phyloP scores from a whole-genome alignment of 1,140 invertebrate genomes.

The Papilio polytes region DNA sequence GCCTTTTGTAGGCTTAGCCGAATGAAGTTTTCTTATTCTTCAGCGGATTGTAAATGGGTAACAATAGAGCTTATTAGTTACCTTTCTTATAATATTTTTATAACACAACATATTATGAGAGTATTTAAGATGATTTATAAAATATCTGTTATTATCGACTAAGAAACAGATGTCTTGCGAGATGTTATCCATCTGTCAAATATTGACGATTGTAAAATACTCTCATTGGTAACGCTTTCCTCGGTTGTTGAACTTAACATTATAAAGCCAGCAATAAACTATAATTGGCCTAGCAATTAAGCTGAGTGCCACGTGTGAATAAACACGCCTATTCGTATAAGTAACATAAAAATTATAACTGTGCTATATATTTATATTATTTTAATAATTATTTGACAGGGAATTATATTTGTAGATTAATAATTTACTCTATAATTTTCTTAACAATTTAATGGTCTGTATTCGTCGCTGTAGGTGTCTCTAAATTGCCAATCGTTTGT shows the following conservation, averaged over 20 bases:
- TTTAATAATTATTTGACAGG: too few relatives aligned
- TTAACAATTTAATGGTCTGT: not conserved
- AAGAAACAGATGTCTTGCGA: conserved; percentile 2
- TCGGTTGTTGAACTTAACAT: conserved; percentile 28
- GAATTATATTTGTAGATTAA: not conserved
- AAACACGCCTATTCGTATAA: conserved; percentile 6
- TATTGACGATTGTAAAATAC: not conserved
- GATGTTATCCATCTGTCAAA: not conserved
- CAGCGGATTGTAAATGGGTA: not conserved
- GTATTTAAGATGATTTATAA: not conserved
- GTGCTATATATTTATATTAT: not conserved
- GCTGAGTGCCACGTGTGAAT: conserved; percentile 29
- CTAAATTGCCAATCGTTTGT: not conserved
- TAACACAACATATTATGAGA: conserved; percentile 7
- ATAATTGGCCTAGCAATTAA: conserved; percentile 37
- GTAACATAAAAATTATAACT: not conserved
- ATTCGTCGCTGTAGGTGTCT: not conserved
- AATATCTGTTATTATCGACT: not conserved
- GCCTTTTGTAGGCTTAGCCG: not conserved
- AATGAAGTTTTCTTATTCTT: not conserved
- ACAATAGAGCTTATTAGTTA: not conserved
- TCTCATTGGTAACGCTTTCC: not conserved
- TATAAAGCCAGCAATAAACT: conserved; percentile 30
- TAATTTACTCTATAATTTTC: not conserved
- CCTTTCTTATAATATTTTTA: not conserved